Base-by-base conservation (phyloP, 23 tunicate genomes). In the Ascidia mentula region DNA sequence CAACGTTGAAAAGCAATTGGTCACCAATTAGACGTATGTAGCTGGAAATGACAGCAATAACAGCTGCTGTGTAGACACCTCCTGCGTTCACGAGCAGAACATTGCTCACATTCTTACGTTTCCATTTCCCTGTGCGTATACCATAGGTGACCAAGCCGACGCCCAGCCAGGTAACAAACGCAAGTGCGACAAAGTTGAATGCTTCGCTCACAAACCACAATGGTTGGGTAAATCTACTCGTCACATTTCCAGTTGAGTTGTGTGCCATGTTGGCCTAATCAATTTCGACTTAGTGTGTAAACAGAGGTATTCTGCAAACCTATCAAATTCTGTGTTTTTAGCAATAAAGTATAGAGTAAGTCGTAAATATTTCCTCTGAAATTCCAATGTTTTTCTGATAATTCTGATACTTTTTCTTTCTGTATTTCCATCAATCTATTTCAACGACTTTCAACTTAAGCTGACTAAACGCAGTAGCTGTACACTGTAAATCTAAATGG, bases 1-100 rank as follows among this genome's bases (percentile, higher is more conserved):
- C 74, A 36, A 71, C 74, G 74, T 71, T 71, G 74, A 71, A 71
- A 34, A 35, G 12, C 1, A 5, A 34, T 18, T 71, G 74, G 13
- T 71, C 74, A 4, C 5, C 37, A 71, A 71, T 20, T 71, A 35
- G 18, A 4, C 35, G 34, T 2, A 71, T 3, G 38, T 71, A 71
- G 38, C 74, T 7, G 35, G 38, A 71, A 35, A 71, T 17, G 6
- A 31, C 18, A 6, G 74, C 74, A 12, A 34, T 6, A 3, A 71
- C 38, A 2, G 38, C 38, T 1, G 74, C 7, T 2, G 74, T 71
- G 38, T 71, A 71, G 3, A 71, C 74, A 7, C 36, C 34, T 71
- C 74, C 74, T 22, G 74, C 74, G 74, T 71, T 71, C 24, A 53
- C 65, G 13, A 20, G 65, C 13, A 9, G 13, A 28, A 12, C 35